Evolutionary conservation across 2,888 invertebrate genomes (phyloP).

Genomic region (Ceramica pisi): DNA sequence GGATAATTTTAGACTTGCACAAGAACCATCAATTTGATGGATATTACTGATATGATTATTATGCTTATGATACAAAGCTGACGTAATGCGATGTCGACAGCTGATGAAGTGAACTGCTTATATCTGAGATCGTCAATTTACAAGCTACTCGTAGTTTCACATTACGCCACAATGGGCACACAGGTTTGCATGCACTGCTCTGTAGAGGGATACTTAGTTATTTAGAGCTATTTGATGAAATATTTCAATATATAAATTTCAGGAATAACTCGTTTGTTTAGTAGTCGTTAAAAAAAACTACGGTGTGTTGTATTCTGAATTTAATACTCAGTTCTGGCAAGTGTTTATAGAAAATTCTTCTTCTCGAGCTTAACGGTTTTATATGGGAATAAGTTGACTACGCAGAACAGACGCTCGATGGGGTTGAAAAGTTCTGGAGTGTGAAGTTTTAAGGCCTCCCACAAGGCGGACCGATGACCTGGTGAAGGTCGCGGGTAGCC

Average conservation of each 20-base stretch:
- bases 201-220: background rate
- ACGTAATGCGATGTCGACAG: slow-evolving; percentile 5
- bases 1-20: too few species aligned
- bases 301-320: background rate
- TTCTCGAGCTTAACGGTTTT: background rate
- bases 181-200: slow-evolving; percentile 10
- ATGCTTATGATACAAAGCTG: background rate
- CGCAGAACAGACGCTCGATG: too few species aligned
- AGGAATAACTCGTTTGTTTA: background rate
- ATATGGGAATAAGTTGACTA: background rate
- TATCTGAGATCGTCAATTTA: slow-evolving; percentile 38
- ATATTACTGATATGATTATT: background rate
- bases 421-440: too few species aligned
- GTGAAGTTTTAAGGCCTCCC: too few species aligned
- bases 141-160: slow-evolving; percentile 28
- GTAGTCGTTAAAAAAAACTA: background rate
- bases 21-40: background rate
- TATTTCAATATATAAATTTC: background rate
- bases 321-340: background rate
- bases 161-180: slow-evolving; percentile 30
- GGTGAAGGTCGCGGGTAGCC: too few species aligned
- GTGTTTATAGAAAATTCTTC: background rate
- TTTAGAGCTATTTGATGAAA: background rate
- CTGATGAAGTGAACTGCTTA: slow-evolving; percentile 10
- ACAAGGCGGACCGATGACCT: too few species aligned